Evolutionary conservation across 2,888 invertebrate genomes (phyloP), one percentile per base, ranked within the genome.

Genomic region (Caenorhabditis sp.): DNA sequence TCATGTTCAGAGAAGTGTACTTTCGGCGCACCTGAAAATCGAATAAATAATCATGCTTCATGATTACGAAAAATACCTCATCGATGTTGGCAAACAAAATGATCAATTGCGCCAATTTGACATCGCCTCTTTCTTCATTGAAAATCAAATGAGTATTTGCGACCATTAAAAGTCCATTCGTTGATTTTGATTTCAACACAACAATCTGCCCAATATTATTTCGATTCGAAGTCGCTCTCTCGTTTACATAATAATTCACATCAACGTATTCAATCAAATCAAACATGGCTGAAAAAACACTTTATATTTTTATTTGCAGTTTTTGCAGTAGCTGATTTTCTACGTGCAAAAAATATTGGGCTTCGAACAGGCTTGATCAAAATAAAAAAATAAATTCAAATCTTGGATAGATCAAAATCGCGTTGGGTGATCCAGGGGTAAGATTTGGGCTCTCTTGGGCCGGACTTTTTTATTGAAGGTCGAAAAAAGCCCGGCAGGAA

Each of bases 141-240:
- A 93, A 99, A 12, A 97, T 90, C 57, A 99, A 90, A 89, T 99
- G 99, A 0, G 97, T 97, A 14, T 95, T 97, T 3, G 94, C 94
- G 0, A 97, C 92, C 61, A 94, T 91, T 51, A 96, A 55, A 1
- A 73, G 36, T 19, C 75, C 62, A 23, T 60, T 57, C 0, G 82
- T 83, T 21, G 31, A 21, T 67, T 50, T 43, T 26, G 78, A 69
- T 10, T 60, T 50, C 19, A 85, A 69, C 8, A 67, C 64, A 19
- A 79, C n/a, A 8, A 85, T 66, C 74, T 84, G 84, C 2, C 71
- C 84, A 57, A 84, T 73, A 67, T 83, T 81, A 24, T 80, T 78
- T 17, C 69, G 70, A 49, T 84, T 73, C 31, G 81, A 67, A 2
- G 37, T 64, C 2, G 68, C 63, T 10, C n/a, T 26, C 1, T 21